Conservation (phyloP, 2,888 invertebrate species). For the Athalia rosae region DNA sequence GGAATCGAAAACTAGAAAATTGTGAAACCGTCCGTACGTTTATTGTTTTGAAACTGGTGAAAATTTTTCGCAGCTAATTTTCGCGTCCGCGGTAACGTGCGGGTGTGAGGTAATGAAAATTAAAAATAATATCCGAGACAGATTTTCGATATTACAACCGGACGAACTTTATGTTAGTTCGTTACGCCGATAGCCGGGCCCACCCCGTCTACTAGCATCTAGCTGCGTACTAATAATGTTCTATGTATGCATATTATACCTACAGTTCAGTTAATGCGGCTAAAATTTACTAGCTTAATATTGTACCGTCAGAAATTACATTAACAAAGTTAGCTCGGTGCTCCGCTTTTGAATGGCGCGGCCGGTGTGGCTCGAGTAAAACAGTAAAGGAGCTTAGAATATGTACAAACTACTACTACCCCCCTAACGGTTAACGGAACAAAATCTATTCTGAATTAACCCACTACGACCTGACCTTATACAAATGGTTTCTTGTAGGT, state of each 20-base stretch:
- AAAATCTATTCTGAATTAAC: conserved; percentile 2
- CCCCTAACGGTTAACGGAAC: background rate
- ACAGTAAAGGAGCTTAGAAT: conserved; percentile 18
- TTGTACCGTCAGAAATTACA: conserved; percentile 37
- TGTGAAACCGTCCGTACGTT: too few relatives aligned
- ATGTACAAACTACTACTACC: conserved; percentile 6
- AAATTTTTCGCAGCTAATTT: too few relatives aligned
- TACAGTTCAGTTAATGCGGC: conserved; percentile 36
- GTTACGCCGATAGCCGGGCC: too few relatives aligned
- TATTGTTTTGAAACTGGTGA: too few relatives aligned
- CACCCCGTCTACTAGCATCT: background rate
- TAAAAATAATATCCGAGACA: too few relatives aligned
- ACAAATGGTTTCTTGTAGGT: background rate
- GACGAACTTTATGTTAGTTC: too few relatives aligned
- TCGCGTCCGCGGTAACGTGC: too few relatives aligned
- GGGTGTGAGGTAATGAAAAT: too few relatives aligned
- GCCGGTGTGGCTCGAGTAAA: background rate
- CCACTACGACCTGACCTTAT: background rate
- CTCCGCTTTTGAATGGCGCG: background rate
- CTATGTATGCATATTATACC: conserved; percentile 16
- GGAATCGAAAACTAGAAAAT: too few relatives aligned
- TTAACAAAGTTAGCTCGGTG: conserved; percentile 31
- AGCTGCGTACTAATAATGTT: background rate
- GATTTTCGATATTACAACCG: too few relatives aligned
- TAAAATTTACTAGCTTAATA: conserved; percentile 42